Evolutionary conservation across 2,888 invertebrate genomes (phyloP).

Genomic region (Trileptium ribeirensis): DNA sequence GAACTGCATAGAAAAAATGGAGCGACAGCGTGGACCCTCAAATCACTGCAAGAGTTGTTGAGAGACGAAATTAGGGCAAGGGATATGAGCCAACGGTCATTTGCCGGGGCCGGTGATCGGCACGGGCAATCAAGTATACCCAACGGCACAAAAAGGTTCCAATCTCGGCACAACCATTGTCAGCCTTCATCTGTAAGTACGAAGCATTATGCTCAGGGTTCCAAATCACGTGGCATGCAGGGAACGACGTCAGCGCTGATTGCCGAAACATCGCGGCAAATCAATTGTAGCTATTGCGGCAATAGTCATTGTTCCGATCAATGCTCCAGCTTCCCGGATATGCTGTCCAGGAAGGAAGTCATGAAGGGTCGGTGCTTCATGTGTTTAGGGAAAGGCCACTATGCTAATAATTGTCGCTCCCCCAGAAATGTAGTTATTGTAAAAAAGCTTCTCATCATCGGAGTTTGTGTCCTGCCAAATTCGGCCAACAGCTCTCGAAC

Average conservation of each 20-base stretch:
- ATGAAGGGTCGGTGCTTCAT: neutral
- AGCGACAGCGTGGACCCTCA: neutral
- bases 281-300: neutral
- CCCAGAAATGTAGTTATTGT: too few species aligned
- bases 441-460: neutral
- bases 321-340: neutral
- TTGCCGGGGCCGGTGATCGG: neutral
- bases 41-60: neutral
- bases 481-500: too few species aligned
- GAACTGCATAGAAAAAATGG: slow-evolving; percentile 3
- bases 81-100: neutral
- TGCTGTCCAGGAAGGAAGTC: neutral
- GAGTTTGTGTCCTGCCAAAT: too few species aligned
- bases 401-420: neutral
- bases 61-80: neutral
- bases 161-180: too few species aligned
- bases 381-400: neutral
- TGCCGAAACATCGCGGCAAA: neutral
- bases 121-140: too few species aligned
- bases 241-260: neutral
- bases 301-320: neutral
- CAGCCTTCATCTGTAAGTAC: too few species aligned
- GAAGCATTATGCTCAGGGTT: too few species aligned
- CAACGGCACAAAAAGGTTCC: too few species aligned
- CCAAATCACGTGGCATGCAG: neutral